These are phyloP conservation scores for Eumeta japonica DNA, from an alignment of 1,140 invertebrate species.

Conservation along the genomic window DNA sequence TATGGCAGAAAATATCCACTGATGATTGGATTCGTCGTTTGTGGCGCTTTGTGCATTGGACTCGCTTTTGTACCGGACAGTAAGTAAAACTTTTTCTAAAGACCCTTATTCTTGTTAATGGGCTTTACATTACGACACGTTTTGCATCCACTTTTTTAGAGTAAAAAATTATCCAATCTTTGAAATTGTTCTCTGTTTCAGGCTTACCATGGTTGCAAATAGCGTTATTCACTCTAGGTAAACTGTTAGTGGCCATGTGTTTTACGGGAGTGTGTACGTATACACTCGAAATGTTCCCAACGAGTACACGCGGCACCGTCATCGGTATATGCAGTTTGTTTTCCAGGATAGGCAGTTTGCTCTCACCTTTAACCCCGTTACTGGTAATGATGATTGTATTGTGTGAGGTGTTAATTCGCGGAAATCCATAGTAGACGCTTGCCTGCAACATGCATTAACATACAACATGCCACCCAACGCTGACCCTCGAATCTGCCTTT, in stretches of 20 bases:
- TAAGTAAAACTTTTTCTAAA: too few relatives aligned
- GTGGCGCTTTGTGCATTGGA: conserved; percentile 39
- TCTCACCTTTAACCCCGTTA: conserved; percentile 34
- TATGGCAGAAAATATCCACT: conserved; percentile 62
- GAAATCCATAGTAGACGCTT: too few relatives aligned
- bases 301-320: conserved; percentile 34
- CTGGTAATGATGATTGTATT: conserved; percentile 25
- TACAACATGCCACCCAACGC: too few relatives aligned
- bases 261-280: conserved; percentile 40
- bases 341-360: conserved; percentile 33
- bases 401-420: too few relatives aligned
- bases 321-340: conserved; percentile 31
- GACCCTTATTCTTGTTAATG: too few relatives aligned
- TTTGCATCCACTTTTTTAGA: too few relatives aligned
- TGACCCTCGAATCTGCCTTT: too few relatives aligned
- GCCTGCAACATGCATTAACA: too few relatives aligned
- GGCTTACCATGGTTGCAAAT: conserved; percentile 32
- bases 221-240: conserved; percentile 27
- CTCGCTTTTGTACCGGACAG: conserved; percentile 26
- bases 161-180: too few relatives aligned
- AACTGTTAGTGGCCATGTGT: conserved; percentile 29
- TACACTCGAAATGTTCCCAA: conserved; percentile 37
- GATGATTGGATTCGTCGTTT: conserved; percentile 57
- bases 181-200: conserved; percentile 23
- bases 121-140: too few relatives aligned